Base-by-base conservation (phyloP, 2,797 vertebrate species). In the Mallotus villosus region DNA sequence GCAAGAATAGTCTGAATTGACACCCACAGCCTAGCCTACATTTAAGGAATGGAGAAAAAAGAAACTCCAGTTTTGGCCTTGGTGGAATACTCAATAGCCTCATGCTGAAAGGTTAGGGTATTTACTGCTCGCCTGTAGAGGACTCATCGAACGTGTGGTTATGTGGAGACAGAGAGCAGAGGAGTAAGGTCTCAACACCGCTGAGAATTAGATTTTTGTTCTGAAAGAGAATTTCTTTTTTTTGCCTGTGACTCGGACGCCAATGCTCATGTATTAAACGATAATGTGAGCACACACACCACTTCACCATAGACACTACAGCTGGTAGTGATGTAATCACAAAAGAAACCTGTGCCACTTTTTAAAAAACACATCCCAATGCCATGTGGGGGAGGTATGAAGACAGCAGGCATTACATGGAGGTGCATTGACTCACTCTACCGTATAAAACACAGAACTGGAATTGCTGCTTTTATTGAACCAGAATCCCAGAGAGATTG, bases 61-160 rank as follows among this genome's bases (percentile, higher is more conserved):
- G 21, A 32, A 25, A 4, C n/a, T 63, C 63, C 6, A 67, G 71
- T 73, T 37, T 67, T 64, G 63, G 22, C 57, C 53, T 46, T 73
- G 70, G 68, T 69, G 60, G 75, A 76, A 69, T 66, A 74, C 65
- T 79, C 63, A 76, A 71, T 68, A 29, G 60, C 66, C 51, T 71
- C 68, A 69, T 55, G 67, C 68, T 57, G 49, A 65, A 59, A 72
- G 68, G 58, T 73, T 51, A 74, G 74, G 65, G 29, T 17, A 9
- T 41, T 67, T 27, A 64, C 69, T 69, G 58, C 53, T 70, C n/a
- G 51, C 68, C 73, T 69, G 70, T 64, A 71, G 16, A 70, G 73
- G 27, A 68, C 21, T 34, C 62, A 72, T 71, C 37, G 60, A 75
- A 63, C 60, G n/a, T 58, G 60, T 63, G 34, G 55, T 71, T 75